These are phyloP conservation scores for Clarias batrachus DNA, from an alignment of 2,113 vertebrate genomes.

Conservation along the genomic window DNA sequence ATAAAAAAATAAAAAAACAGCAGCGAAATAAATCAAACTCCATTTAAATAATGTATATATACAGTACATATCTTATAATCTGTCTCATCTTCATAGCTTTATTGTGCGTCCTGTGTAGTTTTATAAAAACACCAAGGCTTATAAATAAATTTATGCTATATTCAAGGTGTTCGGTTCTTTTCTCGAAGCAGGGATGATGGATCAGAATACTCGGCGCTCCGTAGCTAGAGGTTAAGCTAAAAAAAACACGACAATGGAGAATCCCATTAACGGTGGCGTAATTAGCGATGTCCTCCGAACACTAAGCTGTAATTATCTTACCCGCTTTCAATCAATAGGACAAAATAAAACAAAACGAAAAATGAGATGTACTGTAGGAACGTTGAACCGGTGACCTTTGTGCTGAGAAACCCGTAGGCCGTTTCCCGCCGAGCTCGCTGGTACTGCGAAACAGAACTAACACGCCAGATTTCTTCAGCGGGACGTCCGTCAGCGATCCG, in stretches of 20 bases:
- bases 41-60: too few species aligned
- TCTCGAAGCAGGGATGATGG: neutral
- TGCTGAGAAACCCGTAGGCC: neutral
- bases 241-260: neutral
- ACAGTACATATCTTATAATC: neutral
- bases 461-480: neutral
- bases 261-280: neutral
- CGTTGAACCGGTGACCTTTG: neutral
- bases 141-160: neutral
- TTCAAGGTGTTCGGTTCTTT: neutral
- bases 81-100: neutral
- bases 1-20: too few species aligned
- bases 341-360: too few species aligned
- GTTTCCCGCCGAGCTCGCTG: constrained; percentile 7
- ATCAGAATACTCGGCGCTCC: neutral
- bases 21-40: neutral
- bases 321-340: neutral
- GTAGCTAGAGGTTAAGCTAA: neutral
- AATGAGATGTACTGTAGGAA: neutral
- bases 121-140: neutral
- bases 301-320: neutral
- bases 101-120: neutral
- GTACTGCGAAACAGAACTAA: neutral
- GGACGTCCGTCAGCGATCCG: neutral
- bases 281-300: neutral